A percentile compares a stretch with the other conserved stretches of the same genome.
Evolutionary conservation across 2,113 vertebrate genomes (phyloP).

Genomic region (Chrysemys picta): DNA sequence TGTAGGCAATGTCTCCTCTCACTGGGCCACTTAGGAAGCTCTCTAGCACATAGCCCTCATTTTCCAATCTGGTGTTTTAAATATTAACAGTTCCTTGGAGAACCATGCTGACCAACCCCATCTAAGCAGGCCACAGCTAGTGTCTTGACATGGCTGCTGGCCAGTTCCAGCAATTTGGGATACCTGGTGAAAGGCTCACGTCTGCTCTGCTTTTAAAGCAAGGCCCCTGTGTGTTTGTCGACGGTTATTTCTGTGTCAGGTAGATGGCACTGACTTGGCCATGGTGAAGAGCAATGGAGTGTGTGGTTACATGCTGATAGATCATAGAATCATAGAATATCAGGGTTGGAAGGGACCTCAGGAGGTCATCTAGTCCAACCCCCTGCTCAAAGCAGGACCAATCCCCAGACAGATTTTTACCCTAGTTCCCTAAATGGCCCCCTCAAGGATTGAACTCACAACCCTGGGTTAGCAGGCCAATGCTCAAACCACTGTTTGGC

Average conservation of each 20-base stretch:
- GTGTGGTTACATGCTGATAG: no score
- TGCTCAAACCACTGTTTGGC: no score
- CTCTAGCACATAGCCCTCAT: rapidly evolving
- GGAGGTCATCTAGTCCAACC: no score
- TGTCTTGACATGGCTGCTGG: background rate
- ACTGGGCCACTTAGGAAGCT: background rate
- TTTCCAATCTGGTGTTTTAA: background rate
- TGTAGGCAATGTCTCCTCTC: rapidly evolving
- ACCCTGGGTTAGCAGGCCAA: no score
- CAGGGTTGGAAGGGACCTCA: no score
- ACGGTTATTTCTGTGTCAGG: conserved; percentile 20
- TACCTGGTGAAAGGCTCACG: rapidly evolving
- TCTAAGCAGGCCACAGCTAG: background rate
- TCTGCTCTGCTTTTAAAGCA: rapidly evolving
- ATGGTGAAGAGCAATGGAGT: conserved; percentile 10
- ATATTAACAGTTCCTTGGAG: rapidly evolving
- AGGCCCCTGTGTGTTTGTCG: background rate
- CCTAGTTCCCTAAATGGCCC: no score
- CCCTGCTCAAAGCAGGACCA: no score
- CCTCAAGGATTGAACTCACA: no score
- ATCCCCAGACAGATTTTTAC: no score
- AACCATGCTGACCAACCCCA: background rate
- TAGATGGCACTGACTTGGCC: background rate
- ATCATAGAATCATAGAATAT: no score
- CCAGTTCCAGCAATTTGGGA: rapidly evolving